Conservation (phyloP, 2,113 vertebrate genomes). For the Dryoscopus gambensis region DNA sequence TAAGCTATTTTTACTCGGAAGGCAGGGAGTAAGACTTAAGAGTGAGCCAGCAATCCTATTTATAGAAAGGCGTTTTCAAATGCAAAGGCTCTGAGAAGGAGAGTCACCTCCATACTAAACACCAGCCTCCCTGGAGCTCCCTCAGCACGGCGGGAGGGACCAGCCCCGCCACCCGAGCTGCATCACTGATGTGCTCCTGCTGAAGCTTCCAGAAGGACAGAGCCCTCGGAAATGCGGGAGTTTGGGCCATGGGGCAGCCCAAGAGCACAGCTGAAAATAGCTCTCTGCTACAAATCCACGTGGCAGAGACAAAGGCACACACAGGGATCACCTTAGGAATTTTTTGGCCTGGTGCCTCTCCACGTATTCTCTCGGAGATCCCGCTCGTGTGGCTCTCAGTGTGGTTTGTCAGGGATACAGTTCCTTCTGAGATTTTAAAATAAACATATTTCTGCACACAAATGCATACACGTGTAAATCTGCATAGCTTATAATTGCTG, state of each 20-base stretch:
- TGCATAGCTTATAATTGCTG: not conserved
- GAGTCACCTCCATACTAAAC: conserved; percentile 29
- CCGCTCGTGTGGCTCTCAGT: not conserved
- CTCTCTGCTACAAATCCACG: not conserved
- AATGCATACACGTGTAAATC: not conserved
- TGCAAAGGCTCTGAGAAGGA: conserved; percentile 48
- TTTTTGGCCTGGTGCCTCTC: not conserved
- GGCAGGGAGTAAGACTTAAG: conserved; percentile 81
- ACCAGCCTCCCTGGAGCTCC: not conserved
- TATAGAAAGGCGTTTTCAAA: conserved; percentile 81
- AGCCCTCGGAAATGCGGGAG: not conserved
- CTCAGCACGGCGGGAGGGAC: not conserved
- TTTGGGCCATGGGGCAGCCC: not conserved
- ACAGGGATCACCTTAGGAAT: not conserved
- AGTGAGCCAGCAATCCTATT: conserved; percentile 84
- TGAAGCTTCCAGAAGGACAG: conserved; percentile 53
- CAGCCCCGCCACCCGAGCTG: not conserved
- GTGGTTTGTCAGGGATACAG: not conserved
- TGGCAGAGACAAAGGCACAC: not conserved
- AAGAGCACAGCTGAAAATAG: not conserved
- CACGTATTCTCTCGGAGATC: not conserved
- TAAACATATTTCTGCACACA: not conserved
- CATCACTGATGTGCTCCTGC: not conserved
- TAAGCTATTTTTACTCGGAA: conserved; percentile 82
- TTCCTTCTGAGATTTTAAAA: not conserved